These are phyloP conservation scores for Drosophila crucigera DNA, from an alignment of 2,888 invertebrate species.

Conservation along the genomic window DNA sequence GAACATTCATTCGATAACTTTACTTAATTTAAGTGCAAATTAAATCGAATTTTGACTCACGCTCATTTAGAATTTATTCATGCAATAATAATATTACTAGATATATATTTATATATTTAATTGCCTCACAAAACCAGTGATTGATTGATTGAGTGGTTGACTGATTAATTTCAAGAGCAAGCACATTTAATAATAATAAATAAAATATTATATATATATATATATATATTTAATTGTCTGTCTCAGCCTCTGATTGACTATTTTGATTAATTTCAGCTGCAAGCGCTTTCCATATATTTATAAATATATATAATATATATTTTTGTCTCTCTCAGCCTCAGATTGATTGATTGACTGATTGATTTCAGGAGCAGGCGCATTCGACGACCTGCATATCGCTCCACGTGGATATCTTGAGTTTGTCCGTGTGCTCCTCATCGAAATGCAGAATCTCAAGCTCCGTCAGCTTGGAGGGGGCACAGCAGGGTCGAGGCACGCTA, in stretches of 20 bases:
- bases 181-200: background rate
- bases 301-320: background rate
- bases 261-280: background rate
- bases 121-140: background rate
- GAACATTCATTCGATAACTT: background rate
- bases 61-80: background rate
- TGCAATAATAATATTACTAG: background rate
- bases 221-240: background rate
- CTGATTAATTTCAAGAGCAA: background rate
- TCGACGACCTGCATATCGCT: constrained; percentile 90
- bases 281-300: background rate
- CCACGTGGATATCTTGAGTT: constrained; percentile 89
- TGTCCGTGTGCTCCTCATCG: constrained; percentile 88
- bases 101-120: background rate
- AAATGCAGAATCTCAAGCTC: constrained; percentile 89
- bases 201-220: background rate
- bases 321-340: background rate
- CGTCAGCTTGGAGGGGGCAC: constrained; percentile 89
- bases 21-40: background rate
- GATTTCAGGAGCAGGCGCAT: constrained; percentile 89
- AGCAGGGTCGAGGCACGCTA: constrained; percentile 88
- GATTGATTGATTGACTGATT: background rate
- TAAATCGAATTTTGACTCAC: background rate
- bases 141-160: background rate
- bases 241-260: background rate